Conservation (phyloP, 2,888 invertebrate species). For the Harpalus rubripes region DNA sequence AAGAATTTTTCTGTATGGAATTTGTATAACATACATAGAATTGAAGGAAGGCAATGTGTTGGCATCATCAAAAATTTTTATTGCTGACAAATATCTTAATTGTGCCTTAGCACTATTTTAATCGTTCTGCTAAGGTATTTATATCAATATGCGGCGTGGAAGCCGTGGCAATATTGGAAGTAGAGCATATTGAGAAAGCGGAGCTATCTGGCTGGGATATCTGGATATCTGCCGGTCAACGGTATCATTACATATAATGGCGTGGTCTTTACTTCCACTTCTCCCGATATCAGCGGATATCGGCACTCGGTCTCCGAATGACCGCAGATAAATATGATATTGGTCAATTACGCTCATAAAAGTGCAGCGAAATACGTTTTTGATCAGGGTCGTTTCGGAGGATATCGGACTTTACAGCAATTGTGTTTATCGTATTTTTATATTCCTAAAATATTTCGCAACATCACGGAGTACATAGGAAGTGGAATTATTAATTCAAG, state of each 20-base stretch:
- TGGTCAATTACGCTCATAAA: conserved; percentile 60
- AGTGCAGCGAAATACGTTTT: conserved; percentile 56
- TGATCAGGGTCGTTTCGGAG: conserved; percentile 26
- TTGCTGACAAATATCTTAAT: no score
- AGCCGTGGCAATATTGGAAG: background rate
- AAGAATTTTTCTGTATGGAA: no score
- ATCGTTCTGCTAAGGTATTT: background rate
- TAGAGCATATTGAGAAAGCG: background rate
- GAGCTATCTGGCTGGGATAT: background rate
- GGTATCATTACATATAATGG: conserved; percentile 51
- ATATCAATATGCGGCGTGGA: background rate
- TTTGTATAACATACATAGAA: no score
- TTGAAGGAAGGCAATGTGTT: no score
- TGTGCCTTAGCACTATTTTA: no score
- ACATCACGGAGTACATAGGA: background rate
- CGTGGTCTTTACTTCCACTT: conserved; percentile 46
- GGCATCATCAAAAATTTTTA: no score
- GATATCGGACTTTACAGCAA: background rate
- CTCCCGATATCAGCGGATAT: conserved; percentile 33
- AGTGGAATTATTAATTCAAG: conserved; percentile 18
- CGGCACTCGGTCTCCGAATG: conserved; percentile 3
- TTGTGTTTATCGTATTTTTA: conserved; percentile 30
- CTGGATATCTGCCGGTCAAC: conserved; percentile 26
- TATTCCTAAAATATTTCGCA: background rate
- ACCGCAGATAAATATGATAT: conserved; percentile 61